Evolutionary conservation across 1,140 invertebrate genomes (phyloP), one percentile per base, ranked within the genome.

Genomic region (Sminthurinus signatus): DNA sequence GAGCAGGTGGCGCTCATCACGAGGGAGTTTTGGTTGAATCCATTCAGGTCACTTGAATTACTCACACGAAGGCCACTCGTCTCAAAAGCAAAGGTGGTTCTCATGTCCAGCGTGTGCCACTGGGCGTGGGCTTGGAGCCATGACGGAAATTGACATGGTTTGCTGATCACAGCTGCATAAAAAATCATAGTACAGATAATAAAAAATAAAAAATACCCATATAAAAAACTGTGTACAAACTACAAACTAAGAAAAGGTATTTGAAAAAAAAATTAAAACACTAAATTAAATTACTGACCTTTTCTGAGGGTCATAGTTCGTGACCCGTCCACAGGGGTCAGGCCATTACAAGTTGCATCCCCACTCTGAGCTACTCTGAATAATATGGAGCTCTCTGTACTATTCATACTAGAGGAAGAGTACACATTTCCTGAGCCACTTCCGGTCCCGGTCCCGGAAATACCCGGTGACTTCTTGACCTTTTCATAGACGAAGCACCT

Each of bases 261-360:
- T 39, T 39, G 36, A 10, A 10, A 10, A 39, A 39, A 39, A 39
- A 10, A 39, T 10, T 10, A 39, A 17, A 39, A 39, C 8, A 39
- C 8, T 39, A 10, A 10, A n/a, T n/a, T n/a, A n/a, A n/a, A n/a
- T n/a, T n/a, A n/a, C n/a, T n/a, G n/a, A 85, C 84, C 80, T 77
- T 81, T 84, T 28, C 75, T 81, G 61, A 87, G 77, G 67, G 80
- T 81, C 75, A 86, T 80, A 1, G 82, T 86, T 62, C 80, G 77
- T n/a, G 83, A 83, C 1, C 85, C 86, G 68, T 86, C 85, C 5
- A 81, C 84, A 31, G 82, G 78, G 57, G 81, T 83, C 15, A 91
- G 77, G 1, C 88, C 88, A 59, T 83, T 88, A 74, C 89, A 91
- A 10, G 87, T 88, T 2, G 88, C 88, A 71, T 91, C 88, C 0